A percentile compares a stretch with the other conserved stretches of the same genome.
Evolutionary conservation across 2,888 invertebrate genomes (phyloP).

Genomic region (Trilocha varians): DNA sequence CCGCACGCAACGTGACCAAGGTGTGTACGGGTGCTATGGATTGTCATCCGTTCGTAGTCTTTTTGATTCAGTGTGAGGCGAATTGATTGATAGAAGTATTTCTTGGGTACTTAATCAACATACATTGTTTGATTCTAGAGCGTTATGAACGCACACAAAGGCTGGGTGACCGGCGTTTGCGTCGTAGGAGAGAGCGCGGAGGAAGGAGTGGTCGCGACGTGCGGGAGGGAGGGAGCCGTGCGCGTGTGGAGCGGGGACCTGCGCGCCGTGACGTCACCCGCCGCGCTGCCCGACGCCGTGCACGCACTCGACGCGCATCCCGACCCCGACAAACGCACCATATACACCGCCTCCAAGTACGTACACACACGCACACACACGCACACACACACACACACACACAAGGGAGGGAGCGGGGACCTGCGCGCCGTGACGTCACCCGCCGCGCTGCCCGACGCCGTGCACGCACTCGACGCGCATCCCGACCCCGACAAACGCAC

Average conservation of each 20-base stretch:
- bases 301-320: slow-evolving; percentile 77
- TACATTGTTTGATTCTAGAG: slow-evolving; percentile 30
- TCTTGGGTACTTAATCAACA: no score
- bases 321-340: slow-evolving; percentile 22
- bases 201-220: slow-evolving; percentile 74
- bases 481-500: no score
- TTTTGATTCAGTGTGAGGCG: no score
- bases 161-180: slow-evolving; percentile 86
- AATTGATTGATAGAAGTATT: no score
- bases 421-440: no score
- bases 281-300: slow-evolving; percentile 73
- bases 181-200: slow-evolving; percentile 21
- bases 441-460: no score
- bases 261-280: slow-evolving; percentile 60
- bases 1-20: no score
- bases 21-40: no score
- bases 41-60: no score
- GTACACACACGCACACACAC: slow-evolving; percentile 41
- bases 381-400: not conserved
- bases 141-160: slow-evolving; percentile 88
- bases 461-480: no score
- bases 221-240: slow-evolving; percentile 83
- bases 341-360: slow-evolving; percentile 90
- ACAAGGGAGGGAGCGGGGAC: no score
- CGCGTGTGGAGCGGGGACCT: slow-evolving; percentile 83